Evolutionary conservation across 2,888 invertebrate genomes (phyloP).

Genomic region (Campoplex nolae): DNA sequence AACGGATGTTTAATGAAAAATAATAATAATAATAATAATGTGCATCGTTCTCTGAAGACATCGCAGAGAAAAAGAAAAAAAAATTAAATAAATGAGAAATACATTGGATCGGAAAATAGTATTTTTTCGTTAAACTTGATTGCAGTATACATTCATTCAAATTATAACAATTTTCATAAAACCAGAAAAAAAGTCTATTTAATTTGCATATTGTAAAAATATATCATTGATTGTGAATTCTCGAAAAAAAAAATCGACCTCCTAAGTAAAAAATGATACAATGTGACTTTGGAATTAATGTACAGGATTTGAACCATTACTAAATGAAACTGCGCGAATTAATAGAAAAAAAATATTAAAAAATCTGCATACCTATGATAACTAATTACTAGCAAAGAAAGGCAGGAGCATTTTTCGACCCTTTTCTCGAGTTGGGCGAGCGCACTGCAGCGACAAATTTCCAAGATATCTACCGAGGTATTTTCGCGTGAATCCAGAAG

Average conservation of each 20-base stretch:
- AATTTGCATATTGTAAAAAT: not conserved
- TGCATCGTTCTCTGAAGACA: not conserved
- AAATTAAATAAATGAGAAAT: not conserved
- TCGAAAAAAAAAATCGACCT: not conserved
- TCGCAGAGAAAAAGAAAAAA: not conserved
- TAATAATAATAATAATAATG: not conserved
- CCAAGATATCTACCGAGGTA: constrained; percentile 10
- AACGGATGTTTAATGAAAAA: not conserved
- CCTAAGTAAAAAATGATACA: too few relatives aligned
- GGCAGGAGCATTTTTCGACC: not conserved
- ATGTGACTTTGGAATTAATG: not conserved
- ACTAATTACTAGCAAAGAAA: not conserved
- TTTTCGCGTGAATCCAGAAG: constrained; percentile 28
- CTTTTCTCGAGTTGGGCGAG: not conserved
- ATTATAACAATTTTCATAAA: not conserved
- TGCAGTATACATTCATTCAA: not conserved
- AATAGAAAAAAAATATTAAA: not conserved
- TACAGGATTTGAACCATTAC: not conserved
- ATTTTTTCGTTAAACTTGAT: not conserved
- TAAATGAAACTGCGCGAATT: not conserved
- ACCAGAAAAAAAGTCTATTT: not conserved
- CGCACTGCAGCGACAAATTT: constrained; percentile 6
- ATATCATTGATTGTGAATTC: not conserved
- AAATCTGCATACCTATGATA: not conserved
- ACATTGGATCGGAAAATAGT: not conserved